phyloP scores from a whole-genome alignment of 2,888 invertebrate species.

The Drosophila birchii region DNA sequence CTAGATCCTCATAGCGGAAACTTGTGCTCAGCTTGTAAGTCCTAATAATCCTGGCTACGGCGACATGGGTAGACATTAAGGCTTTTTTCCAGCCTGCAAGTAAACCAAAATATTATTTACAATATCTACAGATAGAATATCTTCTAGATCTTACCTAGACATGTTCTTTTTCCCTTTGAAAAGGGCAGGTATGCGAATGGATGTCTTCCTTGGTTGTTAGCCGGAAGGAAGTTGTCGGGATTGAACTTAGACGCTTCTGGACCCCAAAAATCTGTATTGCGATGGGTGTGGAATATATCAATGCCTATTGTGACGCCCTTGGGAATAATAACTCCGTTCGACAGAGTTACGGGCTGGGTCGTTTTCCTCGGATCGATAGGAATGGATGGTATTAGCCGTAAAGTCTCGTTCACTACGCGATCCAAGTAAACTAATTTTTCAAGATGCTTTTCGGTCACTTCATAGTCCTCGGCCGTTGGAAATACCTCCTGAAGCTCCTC shows the following conservation, averaged over 20 bases:
- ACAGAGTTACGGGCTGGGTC: conserved; percentile 59
- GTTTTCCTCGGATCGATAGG: conserved; percentile 69
- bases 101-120: background rate
- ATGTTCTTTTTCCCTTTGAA: conserved; percentile 79
- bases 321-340: conserved; percentile 73
- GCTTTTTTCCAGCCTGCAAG: conserved; percentile 76
- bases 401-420: conserved; percentile 77
- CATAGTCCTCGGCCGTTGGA: conserved; percentile 57
- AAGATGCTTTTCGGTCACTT: conserved; percentile 65
- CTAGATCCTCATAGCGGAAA: conserved; percentile 71
- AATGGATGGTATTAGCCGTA: conserved; percentile 79
- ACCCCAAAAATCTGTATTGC: conserved; percentile 79
- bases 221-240: conserved; percentile 81
- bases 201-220: conserved; percentile 72
- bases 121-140: background rate
- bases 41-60: conserved; percentile 71
- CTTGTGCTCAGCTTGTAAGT: conserved; percentile 75
- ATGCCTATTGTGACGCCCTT: conserved; percentile 69
- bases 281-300: conserved; percentile 79
- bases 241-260: conserved; percentile 76
- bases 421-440: conserved; percentile 77
- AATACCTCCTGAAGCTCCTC: conserved; percentile 70
- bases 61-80: conserved; percentile 68
- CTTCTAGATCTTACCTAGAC: conserved; percentile 65
- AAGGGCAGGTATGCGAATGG: conserved; percentile 82